Evolutionary conservation across 2,113 vertebrate genomes (phyloP).

Genomic region (Colius striatus): DNA sequence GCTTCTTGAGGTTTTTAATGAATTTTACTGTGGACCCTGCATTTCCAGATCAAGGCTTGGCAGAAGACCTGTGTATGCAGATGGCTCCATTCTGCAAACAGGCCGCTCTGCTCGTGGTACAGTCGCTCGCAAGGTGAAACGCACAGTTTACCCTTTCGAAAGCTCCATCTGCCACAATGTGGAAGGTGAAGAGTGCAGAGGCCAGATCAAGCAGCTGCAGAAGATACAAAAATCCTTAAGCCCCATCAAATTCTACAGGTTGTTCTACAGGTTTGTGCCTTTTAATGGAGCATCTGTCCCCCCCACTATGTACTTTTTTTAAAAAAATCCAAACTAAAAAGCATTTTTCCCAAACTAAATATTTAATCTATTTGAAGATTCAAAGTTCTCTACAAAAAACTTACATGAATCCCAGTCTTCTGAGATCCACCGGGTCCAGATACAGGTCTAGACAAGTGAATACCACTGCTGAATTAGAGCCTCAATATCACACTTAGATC

Average conservation of each 20-base stretch:
- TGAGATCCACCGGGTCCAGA: not conserved
- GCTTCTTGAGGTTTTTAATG: not conserved
- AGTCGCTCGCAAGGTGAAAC: not conserved
- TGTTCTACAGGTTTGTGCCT: not conserved
- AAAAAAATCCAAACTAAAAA: not conserved
- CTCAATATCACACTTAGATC: not conserved
- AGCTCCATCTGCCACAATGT: not conserved
- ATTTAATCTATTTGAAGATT: not conserved
- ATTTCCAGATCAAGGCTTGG: not conserved
- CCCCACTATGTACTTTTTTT: not conserved
- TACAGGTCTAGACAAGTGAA: not conserved
- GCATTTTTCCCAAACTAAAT: not conserved
- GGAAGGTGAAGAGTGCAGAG: not conserved
- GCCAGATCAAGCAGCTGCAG: rapidly evolving
- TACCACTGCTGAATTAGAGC: not conserved
- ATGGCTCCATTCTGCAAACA: not conserved
- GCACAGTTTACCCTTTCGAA: not conserved
- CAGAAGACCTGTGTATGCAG: not conserved
- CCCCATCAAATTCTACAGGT: not conserved
- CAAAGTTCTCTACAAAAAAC: not conserved
- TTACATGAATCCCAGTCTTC: not conserved
- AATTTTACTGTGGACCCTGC: not conserved
- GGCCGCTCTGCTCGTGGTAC: not conserved
- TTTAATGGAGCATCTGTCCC: not conserved
- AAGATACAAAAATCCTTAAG: not conserved